Base-by-base conservation (phyloP, 2,888 invertebrate genomes). In the Anorthoa munda region DNA sequence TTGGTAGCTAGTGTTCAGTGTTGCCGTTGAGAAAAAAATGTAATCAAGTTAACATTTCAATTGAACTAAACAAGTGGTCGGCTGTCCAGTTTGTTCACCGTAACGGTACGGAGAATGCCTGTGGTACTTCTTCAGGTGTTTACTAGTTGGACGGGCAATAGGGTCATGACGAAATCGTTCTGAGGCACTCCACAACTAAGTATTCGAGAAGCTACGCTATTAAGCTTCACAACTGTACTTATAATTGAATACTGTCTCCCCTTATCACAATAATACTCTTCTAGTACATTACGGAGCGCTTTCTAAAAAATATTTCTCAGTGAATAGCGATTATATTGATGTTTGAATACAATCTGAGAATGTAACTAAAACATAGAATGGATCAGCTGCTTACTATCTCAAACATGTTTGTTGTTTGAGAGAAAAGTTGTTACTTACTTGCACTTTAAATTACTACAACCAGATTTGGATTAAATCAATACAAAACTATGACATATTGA, bases 91-190 rank as follows among this genome's bases (percentile, higher is more conserved):
- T 92, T 91, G 89, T 90, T 89, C 87, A 85, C 87, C 91, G 90
- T 92, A 93, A 92, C 93, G 92, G 93, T 92, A 92, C 88, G 86
- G 80, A 88, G 90, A 91, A 89, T 91, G 87, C 87, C 90, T 92
- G 89, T 87, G 81, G 86, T 88, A 85, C 88, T 81, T 87, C 89
- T 87, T 87, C 92, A 92, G 91, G 90, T 92, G 90, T 86, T 87
- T 86, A 85, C 88, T 86, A 87, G 85, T 86, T 84, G 86, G 79
- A 81, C 87, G 87, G 84, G 88, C 86, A 87, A 88, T 85, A 88
- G 86, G 85, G 87, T 89, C 88, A 89, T 89, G 88, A 88, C 88
- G 86, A 87, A 89, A 89, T 85, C 79, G 80, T 86, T 84, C 86
- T 81, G 80, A 87, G 75, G 72, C 70, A 80, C 81, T 86, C 77